Base-by-base conservation (phyloP, 2,888 invertebrate species). In the Aspidiotus destructor region DNA sequence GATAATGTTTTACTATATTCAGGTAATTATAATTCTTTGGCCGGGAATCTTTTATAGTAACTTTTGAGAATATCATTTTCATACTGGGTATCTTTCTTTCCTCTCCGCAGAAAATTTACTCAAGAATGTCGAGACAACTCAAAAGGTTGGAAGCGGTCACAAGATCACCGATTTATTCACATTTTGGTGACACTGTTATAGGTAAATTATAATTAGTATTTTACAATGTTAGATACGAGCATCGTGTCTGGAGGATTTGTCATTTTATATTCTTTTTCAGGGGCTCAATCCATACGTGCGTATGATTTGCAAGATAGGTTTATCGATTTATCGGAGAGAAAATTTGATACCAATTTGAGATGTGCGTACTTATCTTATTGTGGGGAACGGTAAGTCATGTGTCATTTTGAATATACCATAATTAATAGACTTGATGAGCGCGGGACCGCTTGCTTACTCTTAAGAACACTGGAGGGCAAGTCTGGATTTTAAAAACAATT, bases 31-130 rank as follows among this genome's bases (percentile, higher is more conserved):
- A 5, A 3, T 28, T 28, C 1, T 3, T 5, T 28, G 28, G 5
- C 28, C 1, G 28, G 28, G 28, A 28, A 28, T 28, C 28, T 28
- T 1, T 28, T 5, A 28, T 3, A 28, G n/a, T n/a, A 28, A 28
- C 28, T 3, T 28, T 28, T 5, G 28, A 28, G 5, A 28, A 28
- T 28, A 28, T 28, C 2, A 28, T 28, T 28, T 28, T 28, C 5
- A 28, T 70, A 74, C 74, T 28, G 5, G 1, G 7, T 57, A 61
- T 64, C 60, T 70, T 72, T 8, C n/a, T n/a, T n/a, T n/a, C n/a
- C n/a, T n/a, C n/a, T n/a, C n/a, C n/a, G n/a, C 90, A 98, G 84
- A 84, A 92, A 73, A 92, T 95, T 80, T 98, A 95, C 80, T 92
- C 97, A 72, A 87, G 92, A 2, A 88, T 94, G 0, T 96, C 96